Conservation (phyloP, 2,888 invertebrate species). For the Aspidiotus destructor region DNA sequence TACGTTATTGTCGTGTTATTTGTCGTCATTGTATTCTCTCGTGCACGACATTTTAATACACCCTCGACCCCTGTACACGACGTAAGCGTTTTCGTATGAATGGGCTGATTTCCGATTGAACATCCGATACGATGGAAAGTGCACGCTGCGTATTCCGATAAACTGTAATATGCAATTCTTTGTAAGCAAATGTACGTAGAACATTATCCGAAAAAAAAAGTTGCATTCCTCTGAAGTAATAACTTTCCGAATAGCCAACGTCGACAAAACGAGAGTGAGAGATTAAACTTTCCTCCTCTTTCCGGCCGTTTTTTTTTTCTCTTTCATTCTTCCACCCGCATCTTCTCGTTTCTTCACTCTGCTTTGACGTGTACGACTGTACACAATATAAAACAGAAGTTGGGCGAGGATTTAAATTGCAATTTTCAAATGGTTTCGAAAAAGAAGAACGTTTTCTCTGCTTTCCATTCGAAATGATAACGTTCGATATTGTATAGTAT, state of each 20-base stretch:
- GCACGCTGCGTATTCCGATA: too few species aligned
- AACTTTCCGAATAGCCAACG: too few species aligned
- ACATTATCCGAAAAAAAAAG: too few species aligned
- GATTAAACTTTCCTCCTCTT: background rate
- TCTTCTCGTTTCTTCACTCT: background rate
- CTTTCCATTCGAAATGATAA: constrained; percentile 2
- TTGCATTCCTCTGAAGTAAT: too few species aligned
- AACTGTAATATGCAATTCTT: too few species aligned
- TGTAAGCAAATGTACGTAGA: background rate
- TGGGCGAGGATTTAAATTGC: constrained; percentile 2
- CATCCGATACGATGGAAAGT: too few species aligned
- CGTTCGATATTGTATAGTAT: background rate
- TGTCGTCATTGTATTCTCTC: background rate
- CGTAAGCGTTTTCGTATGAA: too few species aligned
- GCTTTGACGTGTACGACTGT: background rate
- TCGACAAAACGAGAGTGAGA: too few species aligned
- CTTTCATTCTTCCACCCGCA: background rate
- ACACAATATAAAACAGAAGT: constrained; percentile 4
- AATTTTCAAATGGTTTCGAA: constrained; percentile 1
- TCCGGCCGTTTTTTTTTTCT: background rate
- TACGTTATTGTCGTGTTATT: background rate
- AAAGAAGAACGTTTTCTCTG: background rate
- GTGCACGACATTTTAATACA: background rate
- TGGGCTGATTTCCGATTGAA: too few species aligned
- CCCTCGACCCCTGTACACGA: background rate